Percentiles rank a stretch among this genome's conserved stretches.
Conservation (phyloP, 2,113 vertebrate species). For the Pteronura brasiliensis region DNA sequence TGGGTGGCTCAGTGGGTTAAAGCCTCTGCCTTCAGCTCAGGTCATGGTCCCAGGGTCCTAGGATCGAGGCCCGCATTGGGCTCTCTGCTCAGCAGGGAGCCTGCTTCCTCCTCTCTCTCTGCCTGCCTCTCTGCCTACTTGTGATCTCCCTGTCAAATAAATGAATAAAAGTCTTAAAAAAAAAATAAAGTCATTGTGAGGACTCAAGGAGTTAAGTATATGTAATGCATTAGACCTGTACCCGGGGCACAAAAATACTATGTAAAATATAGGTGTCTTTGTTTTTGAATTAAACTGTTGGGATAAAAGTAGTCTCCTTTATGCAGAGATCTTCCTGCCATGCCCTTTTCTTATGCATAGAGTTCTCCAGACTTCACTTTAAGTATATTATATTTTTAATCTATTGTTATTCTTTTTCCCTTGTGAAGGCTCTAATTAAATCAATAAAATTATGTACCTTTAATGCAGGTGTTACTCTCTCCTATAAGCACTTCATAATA, state of each 20-base stretch:
- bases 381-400: neutral
- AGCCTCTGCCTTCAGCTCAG: too few species aligned
- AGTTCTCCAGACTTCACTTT: neutral
- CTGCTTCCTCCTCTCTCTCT: too few species aligned
- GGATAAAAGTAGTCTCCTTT: neutral
- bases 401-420: neutral
- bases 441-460: neutral
- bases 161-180: too few species aligned
- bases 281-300: neutral
- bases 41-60: too few species aligned
- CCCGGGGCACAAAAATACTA: neutral
- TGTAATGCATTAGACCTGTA: neutral
- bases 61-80: too few species aligned
- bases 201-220: neutral
- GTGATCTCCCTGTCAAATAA: too few species aligned
- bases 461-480: neutral
- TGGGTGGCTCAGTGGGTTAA: too few species aligned
- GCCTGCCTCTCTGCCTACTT: too few species aligned
- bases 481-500: neutral
- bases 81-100: too few species aligned
- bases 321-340: neutral
- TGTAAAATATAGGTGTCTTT: neutral
- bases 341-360: neutral
- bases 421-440: neutral
- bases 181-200: neutral